phyloP scores from a whole-genome alignment of 64 coral and sea anemone genomes.

The Hydrozoanthus tunicans region DNA sequence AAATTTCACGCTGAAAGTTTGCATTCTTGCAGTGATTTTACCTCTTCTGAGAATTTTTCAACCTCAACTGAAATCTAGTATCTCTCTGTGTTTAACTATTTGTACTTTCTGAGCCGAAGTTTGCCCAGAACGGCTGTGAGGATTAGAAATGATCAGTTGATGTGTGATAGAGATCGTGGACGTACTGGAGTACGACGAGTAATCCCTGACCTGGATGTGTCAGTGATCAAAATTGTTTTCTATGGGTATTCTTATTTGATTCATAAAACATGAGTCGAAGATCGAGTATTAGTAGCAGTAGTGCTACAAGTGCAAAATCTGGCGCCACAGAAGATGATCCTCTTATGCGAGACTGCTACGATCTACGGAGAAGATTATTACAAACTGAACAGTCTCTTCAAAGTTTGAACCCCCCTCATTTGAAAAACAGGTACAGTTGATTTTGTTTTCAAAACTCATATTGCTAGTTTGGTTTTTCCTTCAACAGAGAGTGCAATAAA shows the following conservation, averaged over 20 bases:
- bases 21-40: constrained; percentile 23
- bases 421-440: constrained; percentile 71
- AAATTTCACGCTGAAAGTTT: constrained; percentile 58
- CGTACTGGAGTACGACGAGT: not conserved
- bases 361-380: constrained; percentile 87
- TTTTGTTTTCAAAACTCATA: not conserved
- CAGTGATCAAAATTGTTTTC: not conserved
- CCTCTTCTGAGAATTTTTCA: not conserved
- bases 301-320: constrained; percentile 80
- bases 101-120: not conserved
- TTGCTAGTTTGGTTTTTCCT: not conserved
- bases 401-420: constrained; percentile 87
- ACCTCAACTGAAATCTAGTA: not conserved
- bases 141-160: constrained; percentile 24
- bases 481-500: not conserved
- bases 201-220: not conserved
- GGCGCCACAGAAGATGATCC: constrained; percentile 87
- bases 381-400: constrained; percentile 98
- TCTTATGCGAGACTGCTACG: constrained; percentile 95
- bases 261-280: constrained; percentile 89
- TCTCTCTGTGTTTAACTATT: not conserved
- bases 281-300: constrained; percentile 92
- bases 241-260: constrained; percentile 8
- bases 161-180: not conserved
- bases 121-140: not conserved